Percentiles rank a stretch among this genome's conserved stretches.
phyloP scores from a whole-genome alignment of 2,113 vertebrate species.

The Okapia johnstoni region DNA sequence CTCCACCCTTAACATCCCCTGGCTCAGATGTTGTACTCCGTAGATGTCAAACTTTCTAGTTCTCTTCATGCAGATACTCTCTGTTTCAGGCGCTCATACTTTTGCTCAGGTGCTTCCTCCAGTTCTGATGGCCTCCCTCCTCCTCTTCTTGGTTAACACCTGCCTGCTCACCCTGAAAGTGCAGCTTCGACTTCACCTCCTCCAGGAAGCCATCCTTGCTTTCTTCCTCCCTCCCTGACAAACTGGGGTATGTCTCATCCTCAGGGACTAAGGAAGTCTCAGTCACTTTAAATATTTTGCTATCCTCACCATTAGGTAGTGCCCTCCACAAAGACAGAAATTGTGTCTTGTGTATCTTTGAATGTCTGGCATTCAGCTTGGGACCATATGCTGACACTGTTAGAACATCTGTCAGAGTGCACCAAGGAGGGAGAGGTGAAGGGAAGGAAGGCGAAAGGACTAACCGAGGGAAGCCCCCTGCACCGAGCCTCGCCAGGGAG shows the following conservation, averaged over 20 bases:
- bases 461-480: not conserved
- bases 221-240: not conserved
- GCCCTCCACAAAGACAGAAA: not conserved
- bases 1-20: too few species aligned
- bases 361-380: not conserved
- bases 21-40: too few species aligned
- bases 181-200: not conserved
- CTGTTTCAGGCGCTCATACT: rapidly evolving
- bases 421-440: not conserved
- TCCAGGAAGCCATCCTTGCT: not conserved
- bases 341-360: not conserved
- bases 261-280: not conserved
- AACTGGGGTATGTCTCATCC: not conserved
- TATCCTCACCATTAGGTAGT: not conserved
- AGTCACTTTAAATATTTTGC: not conserved
- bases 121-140: not conserved
- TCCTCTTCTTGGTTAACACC: not conserved
- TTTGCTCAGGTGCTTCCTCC: not conserved
- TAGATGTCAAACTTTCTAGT: rapidly evolving
- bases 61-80: not conserved
- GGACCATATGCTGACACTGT: too few species aligned
- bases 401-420: not conserved
- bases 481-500: too few species aligned
- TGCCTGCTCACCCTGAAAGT: not conserved
- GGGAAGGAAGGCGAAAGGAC: not conserved